Conservation (phyloP, 2,888 invertebrate genomes). For the Coremacera marginata region DNA sequence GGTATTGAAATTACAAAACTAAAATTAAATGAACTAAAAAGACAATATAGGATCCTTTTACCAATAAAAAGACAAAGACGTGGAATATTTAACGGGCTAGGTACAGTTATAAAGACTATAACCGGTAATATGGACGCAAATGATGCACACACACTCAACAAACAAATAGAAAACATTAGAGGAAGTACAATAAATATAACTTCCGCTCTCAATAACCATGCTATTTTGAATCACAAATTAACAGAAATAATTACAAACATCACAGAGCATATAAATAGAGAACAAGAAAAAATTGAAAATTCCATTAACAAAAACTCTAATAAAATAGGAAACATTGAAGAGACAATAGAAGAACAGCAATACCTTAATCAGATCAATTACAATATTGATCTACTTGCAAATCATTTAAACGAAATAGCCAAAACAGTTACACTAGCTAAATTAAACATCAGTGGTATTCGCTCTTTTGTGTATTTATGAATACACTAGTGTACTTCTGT, state of each 20-base stretch:
- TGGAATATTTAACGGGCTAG: slow-evolving; percentile 41
- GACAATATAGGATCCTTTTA: slow-evolving; percentile 22
- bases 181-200: slow-evolving; percentile 20
- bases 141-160: too few species aligned
- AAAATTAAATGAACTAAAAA: too few species aligned
- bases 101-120: slow-evolving; percentile 38
- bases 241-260: slow-evolving; percentile 44
- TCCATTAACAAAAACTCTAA: slow-evolving; percentile 30
- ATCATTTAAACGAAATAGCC: slow-evolving; percentile 39
- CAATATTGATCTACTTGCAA: slow-evolving; percentile 41
- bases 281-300: slow-evolving; percentile 40
- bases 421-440: slow-evolving; percentile 42
- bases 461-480: too few species aligned
- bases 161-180: too few species aligned
- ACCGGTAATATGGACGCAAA: too few species aligned
- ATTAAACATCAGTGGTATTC: too few species aligned
- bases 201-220: slow-evolving; percentile 37
- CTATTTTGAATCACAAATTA: too few species aligned
- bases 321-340: slow-evolving; percentile 22
- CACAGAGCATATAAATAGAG: slow-evolving; percentile 43
- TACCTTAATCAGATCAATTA: too few species aligned
- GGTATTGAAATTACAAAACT: too few species aligned
- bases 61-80: slow-evolving; percentile 31
- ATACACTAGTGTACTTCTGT: too few species aligned
- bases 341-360: slow-evolving; percentile 34